These are phyloP conservation scores for Eudasyphora cyanicolor DNA, from an alignment of 2,888 invertebrate genomes.

Conservation along the genomic window DNA sequence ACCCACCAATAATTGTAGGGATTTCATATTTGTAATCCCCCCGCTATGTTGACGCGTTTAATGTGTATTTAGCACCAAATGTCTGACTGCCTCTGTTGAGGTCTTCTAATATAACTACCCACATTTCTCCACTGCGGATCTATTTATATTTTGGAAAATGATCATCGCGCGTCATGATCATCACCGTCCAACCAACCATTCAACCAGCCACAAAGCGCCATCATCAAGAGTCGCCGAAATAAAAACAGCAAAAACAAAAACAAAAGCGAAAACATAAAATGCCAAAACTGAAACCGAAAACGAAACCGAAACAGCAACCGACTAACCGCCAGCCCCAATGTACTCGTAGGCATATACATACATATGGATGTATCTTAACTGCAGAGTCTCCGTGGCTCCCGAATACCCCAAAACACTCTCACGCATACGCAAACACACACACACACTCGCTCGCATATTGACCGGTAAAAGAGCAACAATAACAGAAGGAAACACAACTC, in stretches of 20 bases:
- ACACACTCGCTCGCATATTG: not conserved
- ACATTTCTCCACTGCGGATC: conserved; percentile 77
- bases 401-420: not conserved
- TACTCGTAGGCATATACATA: not conserved
- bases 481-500: not conserved
- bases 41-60: conserved; percentile 72
- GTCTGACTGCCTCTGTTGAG: conserved; percentile 77
- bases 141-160: conserved; percentile 80
- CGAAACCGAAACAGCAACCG: conserved; percentile 25
- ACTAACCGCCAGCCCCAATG: conserved; percentile 8
- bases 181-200: not conserved
- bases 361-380: too few relatives aligned
- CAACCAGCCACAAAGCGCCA: not conserved
- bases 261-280: conserved; percentile 22
- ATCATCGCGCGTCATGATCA: conserved; percentile 49
- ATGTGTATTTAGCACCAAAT: conserved; percentile 73
- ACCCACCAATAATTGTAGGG: conserved; percentile 80
- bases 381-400: not conserved
- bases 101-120: conserved; percentile 80
- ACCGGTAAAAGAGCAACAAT: not conserved
- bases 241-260: not conserved
- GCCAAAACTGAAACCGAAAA: conserved; percentile 24
- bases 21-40: conserved; percentile 79
- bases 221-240: not conserved
- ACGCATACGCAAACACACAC: not conserved